Conservation (phyloP, 2,113 vertebrate species). For the Crotalus horridus region DNA sequence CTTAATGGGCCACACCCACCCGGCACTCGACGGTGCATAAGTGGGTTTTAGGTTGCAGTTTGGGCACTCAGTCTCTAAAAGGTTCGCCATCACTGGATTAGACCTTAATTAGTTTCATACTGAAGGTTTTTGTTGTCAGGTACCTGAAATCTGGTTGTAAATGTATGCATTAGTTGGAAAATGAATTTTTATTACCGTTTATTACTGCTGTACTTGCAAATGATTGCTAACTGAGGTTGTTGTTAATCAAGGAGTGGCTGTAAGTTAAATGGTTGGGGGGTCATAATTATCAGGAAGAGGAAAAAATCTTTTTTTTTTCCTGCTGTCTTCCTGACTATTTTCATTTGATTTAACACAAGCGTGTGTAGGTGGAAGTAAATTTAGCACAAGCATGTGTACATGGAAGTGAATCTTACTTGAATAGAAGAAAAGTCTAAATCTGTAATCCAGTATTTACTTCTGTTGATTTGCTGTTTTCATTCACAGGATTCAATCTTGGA, state of each 20-base stretch:
- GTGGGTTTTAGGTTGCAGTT: too few relatives aligned
- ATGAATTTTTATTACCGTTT: background rate
- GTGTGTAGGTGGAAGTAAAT: background rate
- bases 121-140: too few relatives aligned
- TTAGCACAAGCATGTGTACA: background rate
- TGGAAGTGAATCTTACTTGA: background rate
- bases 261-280: background rate
- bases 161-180: too few relatives aligned
- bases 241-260: background rate
- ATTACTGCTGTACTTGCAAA: background rate
- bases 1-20: too few relatives aligned
- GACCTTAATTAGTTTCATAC: too few relatives aligned
- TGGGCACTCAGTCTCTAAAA: too few relatives aligned
- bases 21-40: too few relatives aligned
- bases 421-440: background rate
- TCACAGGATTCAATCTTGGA: conserved; percentile 94
- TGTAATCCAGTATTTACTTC: background rate
- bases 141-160: too few relatives aligned
- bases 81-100: too few relatives aligned
- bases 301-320: background rate
- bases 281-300: background rate
- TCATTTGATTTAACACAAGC: background rate
- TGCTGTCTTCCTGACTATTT: background rate
- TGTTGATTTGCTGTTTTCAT: background rate
- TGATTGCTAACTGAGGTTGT: background rate